These are phyloP conservation scores for Harpalus rufipes DNA, from an alignment of 2,888 invertebrate species.

Conservation along the genomic window DNA sequence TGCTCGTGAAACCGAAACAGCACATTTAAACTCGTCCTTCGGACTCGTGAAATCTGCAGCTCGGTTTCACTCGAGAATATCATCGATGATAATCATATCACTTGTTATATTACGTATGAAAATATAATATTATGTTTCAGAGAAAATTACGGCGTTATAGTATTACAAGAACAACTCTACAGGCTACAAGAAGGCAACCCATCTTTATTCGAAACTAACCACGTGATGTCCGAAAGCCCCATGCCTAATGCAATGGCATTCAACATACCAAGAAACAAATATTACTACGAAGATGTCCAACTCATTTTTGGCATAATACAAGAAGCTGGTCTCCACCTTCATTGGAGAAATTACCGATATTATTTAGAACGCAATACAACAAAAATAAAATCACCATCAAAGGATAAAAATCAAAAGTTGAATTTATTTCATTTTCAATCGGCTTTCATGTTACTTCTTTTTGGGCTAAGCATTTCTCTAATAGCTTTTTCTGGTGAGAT, in stretches of 20 bases:
- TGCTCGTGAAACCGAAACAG: too few relatives aligned
- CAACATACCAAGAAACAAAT: slow-evolving; percentile 58
- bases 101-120: too few relatives aligned
- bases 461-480: slow-evolving; percentile 43
- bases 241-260: slow-evolving; percentile 54
- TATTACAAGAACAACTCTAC: slow-evolving; percentile 45
- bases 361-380: slow-evolving; percentile 20
- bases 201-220: slow-evolving; percentile 45
- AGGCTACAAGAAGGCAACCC: slow-evolving; percentile 12
- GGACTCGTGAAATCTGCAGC: too few relatives aligned
- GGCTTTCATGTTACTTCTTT: slow-evolving; percentile 48
- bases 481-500: slow-evolving; percentile 54
- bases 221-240: slow-evolving; percentile 56
- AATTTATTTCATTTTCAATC: slow-evolving; percentile 60
- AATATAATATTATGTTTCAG: slow-evolving; percentile 38
- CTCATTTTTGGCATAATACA: slow-evolving; percentile 48
- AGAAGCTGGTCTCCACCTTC: slow-evolving; percentile 60
- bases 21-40: too few relatives aligned
- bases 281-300: slow-evolving; percentile 51
- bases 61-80: too few relatives aligned
- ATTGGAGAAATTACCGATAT: slow-evolving; percentile 58
- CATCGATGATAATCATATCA: too few relatives aligned
- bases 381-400: slow-evolving; percentile 4
- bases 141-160: slow-evolving; percentile 24
- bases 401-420: slow-evolving; percentile 40